Percentiles rank a stretch among this genome's conserved stretches.
Evolutionary conservation across 1,140 invertebrate species (phyloP).

Genomic region (Maconellicoccus hirsutus): DNA sequence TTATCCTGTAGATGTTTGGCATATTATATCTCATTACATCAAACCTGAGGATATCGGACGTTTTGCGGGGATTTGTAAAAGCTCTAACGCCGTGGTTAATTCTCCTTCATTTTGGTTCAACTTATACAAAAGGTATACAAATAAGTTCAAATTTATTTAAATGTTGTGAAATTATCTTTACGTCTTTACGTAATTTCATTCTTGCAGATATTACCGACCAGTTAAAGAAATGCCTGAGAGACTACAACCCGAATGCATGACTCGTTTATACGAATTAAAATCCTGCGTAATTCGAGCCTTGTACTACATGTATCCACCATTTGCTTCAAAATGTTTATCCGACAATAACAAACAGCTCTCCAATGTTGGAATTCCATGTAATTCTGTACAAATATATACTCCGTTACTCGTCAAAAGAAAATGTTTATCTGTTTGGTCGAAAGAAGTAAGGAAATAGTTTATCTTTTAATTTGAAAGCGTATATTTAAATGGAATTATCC

Average conservation of each 20-base stretch:
- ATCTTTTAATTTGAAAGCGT: not conserved
- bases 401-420: not conserved
- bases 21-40: not conserved
- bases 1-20: not conserved
- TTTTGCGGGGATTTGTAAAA: not conserved
- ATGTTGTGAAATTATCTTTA: too few species aligned
- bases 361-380: not conserved
- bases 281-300: not conserved
- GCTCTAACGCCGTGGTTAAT: not conserved
- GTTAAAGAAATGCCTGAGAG: not conserved
- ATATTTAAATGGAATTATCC: not conserved
- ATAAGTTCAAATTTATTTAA: too few species aligned
- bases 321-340: not conserved
- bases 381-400: not conserved
- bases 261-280: not conserved
- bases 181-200: not conserved
- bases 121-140: not conserved
- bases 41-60: not conserved
- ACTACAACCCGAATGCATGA: slow-evolving; percentile 2
- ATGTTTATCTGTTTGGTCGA: not conserved
- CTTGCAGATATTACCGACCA: not conserved
- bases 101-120: not conserved
- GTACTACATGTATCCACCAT: not conserved
- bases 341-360: not conserved
- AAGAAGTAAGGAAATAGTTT: not conserved